These are phyloP conservation scores for Micromussa lordhowensis DNA, from an alignment of 92 coral and sea anemone genomes.

Conservation along the genomic window DNA sequence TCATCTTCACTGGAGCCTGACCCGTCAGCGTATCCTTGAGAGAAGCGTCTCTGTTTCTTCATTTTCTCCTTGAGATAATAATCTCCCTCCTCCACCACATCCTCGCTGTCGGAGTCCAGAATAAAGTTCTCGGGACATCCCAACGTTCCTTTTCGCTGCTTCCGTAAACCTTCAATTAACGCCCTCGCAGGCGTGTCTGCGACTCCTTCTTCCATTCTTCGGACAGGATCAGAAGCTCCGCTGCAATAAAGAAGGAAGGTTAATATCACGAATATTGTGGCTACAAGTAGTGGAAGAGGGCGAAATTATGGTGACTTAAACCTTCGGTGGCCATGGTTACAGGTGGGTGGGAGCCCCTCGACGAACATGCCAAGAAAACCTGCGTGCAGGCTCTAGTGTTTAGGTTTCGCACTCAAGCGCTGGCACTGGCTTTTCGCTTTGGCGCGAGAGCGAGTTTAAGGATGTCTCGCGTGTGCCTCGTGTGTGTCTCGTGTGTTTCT, in stretches of 20 bases:
- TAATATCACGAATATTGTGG: background rate
- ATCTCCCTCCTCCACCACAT: conserved; percentile 29
- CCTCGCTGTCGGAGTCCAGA: conserved; percentile 47
- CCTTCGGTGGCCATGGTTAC: too few species aligned
- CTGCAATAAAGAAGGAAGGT: background rate
- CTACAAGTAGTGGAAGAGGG: background rate
- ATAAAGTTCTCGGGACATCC: conserved; percentile 67
- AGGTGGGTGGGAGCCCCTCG: too few species aligned
- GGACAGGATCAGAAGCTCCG: background rate
- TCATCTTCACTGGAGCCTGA: conserved; percentile 53
- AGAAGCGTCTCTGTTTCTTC: conserved; percentile 62
- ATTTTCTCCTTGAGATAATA: conserved; percentile 55
- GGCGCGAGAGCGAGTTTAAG: too few species aligned
- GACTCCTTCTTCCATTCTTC: conserved; percentile 25
- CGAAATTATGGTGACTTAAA: too few species aligned
- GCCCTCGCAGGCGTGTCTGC: background rate
- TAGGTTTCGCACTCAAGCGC: too few species aligned
- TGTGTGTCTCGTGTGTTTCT: too few species aligned
- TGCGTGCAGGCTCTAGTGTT: too few species aligned
- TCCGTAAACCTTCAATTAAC: conserved; percentile 25
- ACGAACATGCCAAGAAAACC: too few species aligned
- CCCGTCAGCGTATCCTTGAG: conserved; percentile 58
- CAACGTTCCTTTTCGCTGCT: conserved; percentile 54
- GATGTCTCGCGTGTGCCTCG: too few species aligned
- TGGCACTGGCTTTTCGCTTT: too few species aligned